These are phyloP conservation scores for Podarcis siculus DNA, from an alignment of 2,797 vertebrate genomes.

Conservation along the genomic window DNA sequence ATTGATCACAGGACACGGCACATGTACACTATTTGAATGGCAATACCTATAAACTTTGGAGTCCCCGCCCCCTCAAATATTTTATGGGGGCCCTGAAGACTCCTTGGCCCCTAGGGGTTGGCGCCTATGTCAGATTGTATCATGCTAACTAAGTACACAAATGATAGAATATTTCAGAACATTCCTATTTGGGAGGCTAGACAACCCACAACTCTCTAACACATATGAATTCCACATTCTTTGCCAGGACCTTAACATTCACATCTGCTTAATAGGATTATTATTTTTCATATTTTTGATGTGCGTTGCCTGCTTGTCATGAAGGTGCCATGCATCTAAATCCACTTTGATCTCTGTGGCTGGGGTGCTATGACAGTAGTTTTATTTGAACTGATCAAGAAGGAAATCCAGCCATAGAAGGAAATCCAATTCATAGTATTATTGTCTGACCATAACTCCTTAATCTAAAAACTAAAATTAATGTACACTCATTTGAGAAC, in stretches of 20 bases:
- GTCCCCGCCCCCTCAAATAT: too few relatives aligned
- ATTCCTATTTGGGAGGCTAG: neutral
- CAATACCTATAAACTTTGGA: too few relatives aligned
- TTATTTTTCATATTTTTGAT: too few relatives aligned
- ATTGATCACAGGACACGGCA: too few relatives aligned
- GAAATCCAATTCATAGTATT: neutral
- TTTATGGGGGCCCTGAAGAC: too few relatives aligned
- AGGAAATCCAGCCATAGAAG: neutral
- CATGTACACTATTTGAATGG: too few relatives aligned
- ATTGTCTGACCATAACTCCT: neutral
- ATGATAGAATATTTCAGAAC: neutral
- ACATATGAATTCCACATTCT: neutral
- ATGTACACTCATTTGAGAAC: neutral
- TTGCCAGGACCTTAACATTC: neutral
- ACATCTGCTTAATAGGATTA: neutral
- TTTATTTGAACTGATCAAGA: neutral
- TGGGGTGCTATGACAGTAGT: neutral
- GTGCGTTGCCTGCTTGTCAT: neutral
- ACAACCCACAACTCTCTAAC: neutral
- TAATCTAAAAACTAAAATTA: neutral
- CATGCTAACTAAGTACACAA: neutral
- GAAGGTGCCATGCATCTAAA: neutral
- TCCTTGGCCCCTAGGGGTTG: too few relatives aligned
- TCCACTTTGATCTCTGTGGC: neutral
- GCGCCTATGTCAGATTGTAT: too few relatives aligned